These are phyloP conservation scores for Capromys pilorides DNA, from an alignment of 2,797 vertebrate genomes.

Conservation along the genomic window DNA sequence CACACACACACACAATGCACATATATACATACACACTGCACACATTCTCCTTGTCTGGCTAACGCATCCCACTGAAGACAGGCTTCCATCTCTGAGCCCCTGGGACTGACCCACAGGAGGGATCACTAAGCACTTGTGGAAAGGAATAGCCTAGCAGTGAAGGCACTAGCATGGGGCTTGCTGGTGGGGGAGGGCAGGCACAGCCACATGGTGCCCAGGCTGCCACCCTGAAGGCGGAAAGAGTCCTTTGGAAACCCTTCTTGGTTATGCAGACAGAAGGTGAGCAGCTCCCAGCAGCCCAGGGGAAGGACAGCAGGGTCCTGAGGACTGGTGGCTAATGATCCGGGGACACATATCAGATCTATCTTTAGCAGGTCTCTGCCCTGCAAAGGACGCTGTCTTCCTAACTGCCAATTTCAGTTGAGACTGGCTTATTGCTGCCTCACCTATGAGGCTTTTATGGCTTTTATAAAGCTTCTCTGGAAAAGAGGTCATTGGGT, in stretches of 20 bases:
- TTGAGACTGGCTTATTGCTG: neutral
- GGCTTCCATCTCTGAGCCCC: neutral
- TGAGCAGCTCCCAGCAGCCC: neutral
- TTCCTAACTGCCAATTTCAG: neutral
- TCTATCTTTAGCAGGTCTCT: neutral
- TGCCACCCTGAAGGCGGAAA: neutral
- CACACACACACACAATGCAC: no score
- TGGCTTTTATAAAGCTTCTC: neutral
- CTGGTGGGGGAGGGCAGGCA: neutral
- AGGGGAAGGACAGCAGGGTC: accelerated
- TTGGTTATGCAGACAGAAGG: neutral
- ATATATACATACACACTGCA: no score
- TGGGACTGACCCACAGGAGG: neutral
- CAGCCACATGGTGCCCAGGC: neutral
- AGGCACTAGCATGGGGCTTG: neutral
- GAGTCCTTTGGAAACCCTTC: neutral
- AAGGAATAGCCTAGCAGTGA: neutral
- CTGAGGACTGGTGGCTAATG: neutral
- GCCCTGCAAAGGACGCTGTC: neutral
- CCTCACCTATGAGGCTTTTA: neutral
- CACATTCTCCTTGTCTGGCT: neutral
- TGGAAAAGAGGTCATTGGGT: neutral
- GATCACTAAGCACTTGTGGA: neutral
- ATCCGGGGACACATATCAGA: no score
- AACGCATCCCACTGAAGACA: neutral